Conservation (phyloP, 2,888 invertebrate genomes). For the Megaustenia siamemsis region DNA sequence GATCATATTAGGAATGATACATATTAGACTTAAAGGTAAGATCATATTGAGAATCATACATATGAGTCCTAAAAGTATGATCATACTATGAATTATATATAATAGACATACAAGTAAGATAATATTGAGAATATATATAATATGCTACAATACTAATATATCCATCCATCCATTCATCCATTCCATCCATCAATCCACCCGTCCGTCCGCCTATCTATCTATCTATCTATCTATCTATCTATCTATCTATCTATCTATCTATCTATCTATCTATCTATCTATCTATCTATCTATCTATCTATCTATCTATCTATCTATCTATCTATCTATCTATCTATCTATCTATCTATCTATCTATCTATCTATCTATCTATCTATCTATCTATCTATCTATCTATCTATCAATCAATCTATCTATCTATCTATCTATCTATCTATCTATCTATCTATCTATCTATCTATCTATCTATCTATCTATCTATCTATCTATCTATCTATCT, state of each 20-base stretch:
- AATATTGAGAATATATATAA: too few species aligned
- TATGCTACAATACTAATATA: too few species aligned
- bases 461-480: neutral
- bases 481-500: too few species aligned
- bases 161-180: too few species aligned
- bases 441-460: conserved; percentile 1
- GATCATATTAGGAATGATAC: too few species aligned
- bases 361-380: conserved; percentile 1
- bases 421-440: conserved; percentile 1
- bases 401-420: neutral
- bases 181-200: too few species aligned
- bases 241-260: conserved; percentile 1
- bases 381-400: conserved; percentile 1
- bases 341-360: conserved; percentile 1
- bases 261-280: conserved; percentile 1
- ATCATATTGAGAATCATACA: too few species aligned
- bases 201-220: too few species aligned
- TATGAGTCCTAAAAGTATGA: too few species aligned
- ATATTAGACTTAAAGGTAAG: too few species aligned
- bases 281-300: conserved; percentile 1
- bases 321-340: conserved; percentile 1
- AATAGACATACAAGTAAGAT: too few species aligned
- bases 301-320: conserved; percentile 1
- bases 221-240: conserved; percentile 1
- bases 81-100: too few species aligned